phyloP scores from a whole-genome alignment of 2,113 vertebrate genomes.

The Excalfactoria chinensis region DNA sequence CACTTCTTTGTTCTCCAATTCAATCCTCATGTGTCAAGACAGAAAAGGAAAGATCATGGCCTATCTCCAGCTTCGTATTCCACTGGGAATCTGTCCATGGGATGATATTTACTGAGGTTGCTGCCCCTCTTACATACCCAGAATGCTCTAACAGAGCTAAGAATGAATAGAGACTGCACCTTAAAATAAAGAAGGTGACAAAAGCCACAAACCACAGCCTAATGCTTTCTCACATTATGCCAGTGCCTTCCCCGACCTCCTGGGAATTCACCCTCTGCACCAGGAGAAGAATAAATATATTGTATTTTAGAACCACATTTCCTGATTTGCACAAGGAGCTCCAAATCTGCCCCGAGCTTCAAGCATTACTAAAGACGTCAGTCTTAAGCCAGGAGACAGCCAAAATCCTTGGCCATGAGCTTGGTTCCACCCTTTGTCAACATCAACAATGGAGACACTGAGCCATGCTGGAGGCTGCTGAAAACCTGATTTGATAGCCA shows the following conservation, averaged over 20 bases:
- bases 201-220: background rate
- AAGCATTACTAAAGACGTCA: background rate
- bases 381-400: background rate
- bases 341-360: background rate
- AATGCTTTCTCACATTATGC: background rate
- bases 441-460: background rate
- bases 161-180: background rate
- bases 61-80: background rate
- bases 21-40: background rate
- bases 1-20: background rate
- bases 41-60: background rate
- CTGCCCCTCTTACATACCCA: background rate
- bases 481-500: conserved; percentile 15
- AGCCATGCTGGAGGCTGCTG: conserved; percentile 15
- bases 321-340: background rate
- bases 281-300: background rate
- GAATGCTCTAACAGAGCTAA: background rate
- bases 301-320: background rate
- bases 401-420: background rate
- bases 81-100: background rate
- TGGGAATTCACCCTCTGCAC: background rate
- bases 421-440: conserved; percentile 37
- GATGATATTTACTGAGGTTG: background rate
- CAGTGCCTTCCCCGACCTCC: background rate
- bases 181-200: background rate